Evolutionary conservation across 2,113 vertebrate species (phyloP), one percentile per base, ranked within the genome.

Genomic region (Aphelocoma coerulescens): DNA sequence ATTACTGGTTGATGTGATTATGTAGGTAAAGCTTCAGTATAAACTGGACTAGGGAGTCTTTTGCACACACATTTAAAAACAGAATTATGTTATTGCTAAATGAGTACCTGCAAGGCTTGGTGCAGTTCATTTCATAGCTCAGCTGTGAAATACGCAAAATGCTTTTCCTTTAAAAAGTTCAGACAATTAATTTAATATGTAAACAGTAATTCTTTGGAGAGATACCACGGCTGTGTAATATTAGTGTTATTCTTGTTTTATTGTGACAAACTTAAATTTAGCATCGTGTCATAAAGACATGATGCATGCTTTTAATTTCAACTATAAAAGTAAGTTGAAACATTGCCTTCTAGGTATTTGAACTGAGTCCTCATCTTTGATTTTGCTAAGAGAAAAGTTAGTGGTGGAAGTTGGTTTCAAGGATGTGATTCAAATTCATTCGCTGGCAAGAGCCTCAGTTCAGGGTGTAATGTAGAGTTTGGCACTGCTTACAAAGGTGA

Each of bases 201-300:
- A 91, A 85, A 74, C 58, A 73, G 69, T 88, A 43, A 95, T 46
- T 92, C n/a, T 49, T 65, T 83, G 65, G 87, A 94, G 61, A 59
- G 83, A 77, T 94, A 91, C 46, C 43, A 32, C 1, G 21, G 35
- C 68, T 75, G 5, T 72, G 84, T 37, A 48, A 24, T 77, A 62
- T 61, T 69, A 49, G 30, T 54, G 35, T n/a, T 52, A 48, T 71
- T 92, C 74, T 41, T 20, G 51, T 77, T 95, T 93, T 93, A 75
- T 67, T 94, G 58, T 96, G 87, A 68, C 77, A 78, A 94, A 49
- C 39, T 88, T 96, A 73, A 88, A 93, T 91, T 92, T 95, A 86
- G 63, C 91, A 32, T 51, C 13, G 1, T 67, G n/a, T 81, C 74
- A 61, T 81, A 84, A 91, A 91, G 88, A 54, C 68, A 68, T 4